Evolutionary conservation across 2,888 invertebrate genomes (phyloP).

Genomic region (Acrobeloides nanus): DNA sequence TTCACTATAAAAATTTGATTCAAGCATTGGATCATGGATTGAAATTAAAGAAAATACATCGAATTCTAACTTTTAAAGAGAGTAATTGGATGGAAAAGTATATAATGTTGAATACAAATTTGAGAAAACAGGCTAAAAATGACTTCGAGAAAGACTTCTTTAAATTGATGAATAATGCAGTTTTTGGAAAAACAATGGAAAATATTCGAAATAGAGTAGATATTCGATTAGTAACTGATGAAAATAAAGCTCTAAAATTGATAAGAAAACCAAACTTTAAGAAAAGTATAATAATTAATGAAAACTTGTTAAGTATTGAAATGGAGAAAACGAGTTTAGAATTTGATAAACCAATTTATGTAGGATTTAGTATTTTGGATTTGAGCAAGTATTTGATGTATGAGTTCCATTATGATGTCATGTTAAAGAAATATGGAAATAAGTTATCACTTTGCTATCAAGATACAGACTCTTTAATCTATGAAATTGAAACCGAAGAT

Average conservation of each 20-base stretch:
- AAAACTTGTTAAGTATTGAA: not conserved
- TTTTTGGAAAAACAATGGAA: slow-evolving; percentile 56
- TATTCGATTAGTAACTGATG: slow-evolving; percentile 35
- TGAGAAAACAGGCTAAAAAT: slow-evolving; percentile 38
- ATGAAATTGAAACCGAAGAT: slow-evolving; percentile 6
- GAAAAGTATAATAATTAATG: not conserved
- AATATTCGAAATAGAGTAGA: slow-evolving; percentile 54
- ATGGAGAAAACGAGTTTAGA: slow-evolving; percentile 7
- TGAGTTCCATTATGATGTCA: slow-evolving; percentile 5
- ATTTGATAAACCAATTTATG: slow-evolving; percentile 7
- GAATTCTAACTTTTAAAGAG: slow-evolving; percentile 15
- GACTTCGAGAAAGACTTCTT: slow-evolving; percentile 54
- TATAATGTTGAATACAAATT: slow-evolving; percentile 31
- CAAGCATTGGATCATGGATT: slow-evolving; percentile 18
- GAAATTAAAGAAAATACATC: slow-evolving; percentile 21
- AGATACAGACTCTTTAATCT: slow-evolving; percentile 6
- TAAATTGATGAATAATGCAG: slow-evolving; percentile 54
- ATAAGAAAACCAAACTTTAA: slow-evolving; percentile 20
- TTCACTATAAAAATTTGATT: slow-evolving; percentile 28
- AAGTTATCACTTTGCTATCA: not conserved
- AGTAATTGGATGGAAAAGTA: slow-evolving; percentile 19
- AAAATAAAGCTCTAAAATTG: slow-evolving; percentile 10
- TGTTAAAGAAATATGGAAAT: slow-evolving; percentile 6
- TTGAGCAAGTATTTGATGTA: slow-evolving; percentile 1
- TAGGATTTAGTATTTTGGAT: slow-evolving; percentile 4